Evolutionary conservation across 2,113 vertebrate genomes (phyloP), one percentile per base, ranked within the genome.

Genomic region (Alethe castanea): DNA sequence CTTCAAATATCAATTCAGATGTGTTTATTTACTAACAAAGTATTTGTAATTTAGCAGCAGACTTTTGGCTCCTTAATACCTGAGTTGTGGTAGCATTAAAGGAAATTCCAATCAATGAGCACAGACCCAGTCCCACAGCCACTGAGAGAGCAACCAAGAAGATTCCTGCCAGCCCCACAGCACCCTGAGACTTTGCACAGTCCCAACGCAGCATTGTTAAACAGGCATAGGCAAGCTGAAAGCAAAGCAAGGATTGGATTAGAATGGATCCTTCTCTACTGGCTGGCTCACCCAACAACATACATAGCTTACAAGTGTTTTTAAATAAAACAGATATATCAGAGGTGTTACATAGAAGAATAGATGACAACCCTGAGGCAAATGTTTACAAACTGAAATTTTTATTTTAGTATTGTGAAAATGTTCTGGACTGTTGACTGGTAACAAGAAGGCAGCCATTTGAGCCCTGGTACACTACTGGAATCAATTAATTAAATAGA

Each of bases 161-260:
- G 97, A 99, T 98, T 70, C 99, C 99, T 59, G 99, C 99, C 98
- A 99, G 97, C 94, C 99, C 99, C 71, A 99, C 99, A 31, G 99
- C 99, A 96, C 99, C 99, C 98, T 99, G 99, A 95, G 99, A 99
- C 97, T 99, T 99, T 97, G 99, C 98, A 92, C 99, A 99, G 98
- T 99, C 99, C 99, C 99, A 99, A 79, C 99, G 98, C 95, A 99
- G 98, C 99, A 99, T 99, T 95, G 99, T 99, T 98, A 99, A 98
- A 97, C 99, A 99, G 90, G 99, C 99, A 77, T 99, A 99, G 95
- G 99, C 99, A 98, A 99, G 98, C 99, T 99, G 81, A 90, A 97
- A 93, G 91, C 95, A 62, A 14, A 57, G 47, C 15, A 29, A 91
- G 97, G 95, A 67, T 38, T 60, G 44, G 72, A 76, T 76, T 60